A percentile compares a stretch with the other conserved stretches of the same genome.
phyloP scores from a whole-genome alignment of 1,140 invertebrate species.

The Caenorhabditis briggsae region DNA sequence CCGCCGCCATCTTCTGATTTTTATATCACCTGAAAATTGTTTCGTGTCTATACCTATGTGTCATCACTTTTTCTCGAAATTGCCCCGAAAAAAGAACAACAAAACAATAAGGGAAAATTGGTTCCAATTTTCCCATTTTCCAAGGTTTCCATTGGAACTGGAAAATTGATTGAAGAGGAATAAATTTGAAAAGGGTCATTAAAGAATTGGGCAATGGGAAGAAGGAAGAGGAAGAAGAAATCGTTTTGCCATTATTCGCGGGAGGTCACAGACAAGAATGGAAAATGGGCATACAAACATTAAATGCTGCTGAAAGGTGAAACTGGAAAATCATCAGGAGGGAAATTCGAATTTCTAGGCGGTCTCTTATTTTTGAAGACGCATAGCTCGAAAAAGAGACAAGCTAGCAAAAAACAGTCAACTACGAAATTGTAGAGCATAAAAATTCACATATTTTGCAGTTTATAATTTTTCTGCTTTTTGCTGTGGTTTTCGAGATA shows the following conservation, averaged over 20 bases:
- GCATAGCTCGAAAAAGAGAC: too few species aligned
- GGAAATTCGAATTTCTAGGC: background rate
- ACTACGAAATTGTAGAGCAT: too few species aligned
- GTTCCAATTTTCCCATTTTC: background rate
- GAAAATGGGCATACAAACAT: background rate
- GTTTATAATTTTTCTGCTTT: too few species aligned
- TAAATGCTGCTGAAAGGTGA: too few species aligned
- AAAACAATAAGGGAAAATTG: background rate
- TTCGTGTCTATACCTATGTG: background rate
- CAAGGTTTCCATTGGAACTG: too few species aligned
- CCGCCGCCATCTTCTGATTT: background rate
- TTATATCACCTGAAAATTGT: too few species aligned
- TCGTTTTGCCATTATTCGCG: background rate
- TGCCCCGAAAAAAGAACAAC: background rate
- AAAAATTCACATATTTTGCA: too few species aligned
- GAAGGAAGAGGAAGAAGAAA: background rate
- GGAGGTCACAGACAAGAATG: conserved; percentile 2
- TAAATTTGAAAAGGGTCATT: conserved; percentile 41
- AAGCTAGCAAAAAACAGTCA: too few species aligned
- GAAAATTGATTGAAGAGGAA: background rate
- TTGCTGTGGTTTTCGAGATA: too few species aligned
- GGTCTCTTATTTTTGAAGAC: too few species aligned
- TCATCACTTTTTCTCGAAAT: background rate
- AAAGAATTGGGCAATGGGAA: background rate
- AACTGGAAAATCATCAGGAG: background rate